A percentile compares a stretch with the other conserved stretches of the same genome.
Conservation (phyloP, 1,140 invertebrate species). For the Druon quercuslanigerum region DNA sequence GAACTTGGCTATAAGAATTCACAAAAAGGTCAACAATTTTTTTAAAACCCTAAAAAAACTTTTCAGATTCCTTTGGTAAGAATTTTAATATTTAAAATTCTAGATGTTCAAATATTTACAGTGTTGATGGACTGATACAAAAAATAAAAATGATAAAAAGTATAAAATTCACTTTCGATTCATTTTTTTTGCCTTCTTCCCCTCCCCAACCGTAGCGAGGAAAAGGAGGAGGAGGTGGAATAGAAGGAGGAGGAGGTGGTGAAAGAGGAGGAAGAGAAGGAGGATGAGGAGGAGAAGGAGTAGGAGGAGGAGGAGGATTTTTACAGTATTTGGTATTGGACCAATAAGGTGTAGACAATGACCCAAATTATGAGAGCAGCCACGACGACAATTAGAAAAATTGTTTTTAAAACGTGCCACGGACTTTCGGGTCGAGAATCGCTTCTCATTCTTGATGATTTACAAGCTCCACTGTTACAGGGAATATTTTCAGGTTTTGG, state of each 20-base stretch:
- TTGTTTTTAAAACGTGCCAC: slow-evolving; percentile 75
- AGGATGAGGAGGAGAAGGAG: too few species aligned
- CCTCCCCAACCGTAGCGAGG: too few species aligned
- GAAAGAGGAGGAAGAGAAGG: too few species aligned
- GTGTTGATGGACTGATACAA: not conserved
- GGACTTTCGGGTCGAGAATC: slow-evolving; percentile 65
- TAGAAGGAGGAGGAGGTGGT: too few species aligned
- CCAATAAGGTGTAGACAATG: slow-evolving; percentile 72
- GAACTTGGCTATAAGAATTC: too few species aligned
- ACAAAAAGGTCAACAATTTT: too few species aligned
- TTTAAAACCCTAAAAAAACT: too few species aligned
- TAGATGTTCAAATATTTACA: not conserved
- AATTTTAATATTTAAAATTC: too few species aligned
- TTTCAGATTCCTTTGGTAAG: too few species aligned
- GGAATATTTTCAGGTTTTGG: slow-evolving; percentile 34
- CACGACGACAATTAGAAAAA: slow-evolving; percentile 72
- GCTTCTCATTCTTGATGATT: slow-evolving; percentile 35
- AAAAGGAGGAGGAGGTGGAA: too few species aligned
- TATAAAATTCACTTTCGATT: not conserved
- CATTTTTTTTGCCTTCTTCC: not conserved
- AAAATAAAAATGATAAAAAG: slow-evolving; percentile 13
- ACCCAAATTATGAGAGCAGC: slow-evolving; percentile 73
- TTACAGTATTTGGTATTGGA: slow-evolving; percentile 59
- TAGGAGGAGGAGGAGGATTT: too few species aligned
- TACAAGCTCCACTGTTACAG: slow-evolving; percentile 51